Conservation (phyloP, 2,888 invertebrate genomes). For the Spicauda simplicius region DNA sequence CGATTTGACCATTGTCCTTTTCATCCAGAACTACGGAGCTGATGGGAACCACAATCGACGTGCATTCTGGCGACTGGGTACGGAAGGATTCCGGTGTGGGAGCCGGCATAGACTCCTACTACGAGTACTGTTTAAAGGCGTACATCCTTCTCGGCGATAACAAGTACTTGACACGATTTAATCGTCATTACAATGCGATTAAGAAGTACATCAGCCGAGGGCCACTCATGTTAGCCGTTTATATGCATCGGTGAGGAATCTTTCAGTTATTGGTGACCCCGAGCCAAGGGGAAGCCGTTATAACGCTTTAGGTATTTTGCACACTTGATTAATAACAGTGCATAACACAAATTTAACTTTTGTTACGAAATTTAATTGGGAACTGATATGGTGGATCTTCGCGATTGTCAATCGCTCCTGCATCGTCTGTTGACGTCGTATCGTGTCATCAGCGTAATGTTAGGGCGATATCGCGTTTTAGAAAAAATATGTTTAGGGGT, state of each 20-base stretch:
- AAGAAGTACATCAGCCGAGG: conserved; percentile 99
- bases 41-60: conserved; percentile 98
- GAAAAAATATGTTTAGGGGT: not conserved
- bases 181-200: conserved; percentile 96
- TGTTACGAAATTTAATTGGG: not conserved
- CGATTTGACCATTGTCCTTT: conserved; percentile 36
- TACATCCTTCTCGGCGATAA: conserved; percentile 98
- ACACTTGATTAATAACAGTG: not conserved
- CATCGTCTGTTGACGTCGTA: not conserved
- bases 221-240: conserved; percentile 97
- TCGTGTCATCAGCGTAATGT: not conserved
- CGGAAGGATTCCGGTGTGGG: conserved; percentile 98
- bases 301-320: not conserved
- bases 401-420: not conserved
- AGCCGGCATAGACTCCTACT: conserved; percentile 99
- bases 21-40: conserved; percentile 88
- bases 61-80: conserved; percentile 99
- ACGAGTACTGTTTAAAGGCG: conserved; percentile 98
- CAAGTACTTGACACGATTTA: conserved; percentile 96
- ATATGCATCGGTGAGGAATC: conserved; percentile 90
- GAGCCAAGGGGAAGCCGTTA: not conserved
- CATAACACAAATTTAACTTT: not conserved
- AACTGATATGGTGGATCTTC: too few species aligned
- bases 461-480: conserved; percentile 2
- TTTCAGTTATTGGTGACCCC: conserved; percentile 16